Percentiles rank a stretch among this genome's conserved stretches.
These are phyloP conservation scores for Rhabdophis nuchalis DNA, from an alignment of 2,797 vertebrate genomes.

Conservation along the genomic window DNA sequence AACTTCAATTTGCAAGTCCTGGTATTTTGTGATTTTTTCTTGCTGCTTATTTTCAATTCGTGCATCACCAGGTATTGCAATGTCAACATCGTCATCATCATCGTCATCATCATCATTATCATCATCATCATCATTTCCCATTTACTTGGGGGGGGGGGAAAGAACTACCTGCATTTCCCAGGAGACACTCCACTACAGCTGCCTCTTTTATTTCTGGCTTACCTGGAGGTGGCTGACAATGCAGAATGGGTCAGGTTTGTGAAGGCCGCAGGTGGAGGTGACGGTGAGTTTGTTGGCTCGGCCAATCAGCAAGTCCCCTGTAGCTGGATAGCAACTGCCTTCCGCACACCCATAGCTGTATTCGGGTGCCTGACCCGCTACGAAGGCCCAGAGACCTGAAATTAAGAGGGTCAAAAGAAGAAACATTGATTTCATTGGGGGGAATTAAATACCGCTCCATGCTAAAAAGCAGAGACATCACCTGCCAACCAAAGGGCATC, in stretches of 20 bases:
- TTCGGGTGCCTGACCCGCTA: conserved; percentile 77
- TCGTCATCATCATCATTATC: no score
- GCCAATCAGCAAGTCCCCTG: conserved; percentile 93
- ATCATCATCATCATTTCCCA: no score
- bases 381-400: conserved; percentile 69
- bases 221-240: conserved; percentile 98
- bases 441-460: no score
- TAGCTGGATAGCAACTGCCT: conserved; percentile 96
- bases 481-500: no score
- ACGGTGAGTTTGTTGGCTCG: conserved; percentile 81
- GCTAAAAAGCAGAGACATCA: no score
- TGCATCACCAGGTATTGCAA: no score
- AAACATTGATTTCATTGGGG: neutral
- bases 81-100: no score
- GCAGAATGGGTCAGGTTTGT: conserved; percentile 85
- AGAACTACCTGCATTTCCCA: neutral
- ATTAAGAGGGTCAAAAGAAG: neutral
- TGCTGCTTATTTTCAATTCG: no score
- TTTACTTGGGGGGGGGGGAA: no score
- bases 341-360: conserved; percentile 88
- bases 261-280: conserved; percentile 87
- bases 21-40: no score
- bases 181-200: neutral
- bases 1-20: no score
- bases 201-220: conserved; percentile 35